Conservation (phyloP, 2,888 invertebrate species). For the Clitarchus hookeri region DNA sequence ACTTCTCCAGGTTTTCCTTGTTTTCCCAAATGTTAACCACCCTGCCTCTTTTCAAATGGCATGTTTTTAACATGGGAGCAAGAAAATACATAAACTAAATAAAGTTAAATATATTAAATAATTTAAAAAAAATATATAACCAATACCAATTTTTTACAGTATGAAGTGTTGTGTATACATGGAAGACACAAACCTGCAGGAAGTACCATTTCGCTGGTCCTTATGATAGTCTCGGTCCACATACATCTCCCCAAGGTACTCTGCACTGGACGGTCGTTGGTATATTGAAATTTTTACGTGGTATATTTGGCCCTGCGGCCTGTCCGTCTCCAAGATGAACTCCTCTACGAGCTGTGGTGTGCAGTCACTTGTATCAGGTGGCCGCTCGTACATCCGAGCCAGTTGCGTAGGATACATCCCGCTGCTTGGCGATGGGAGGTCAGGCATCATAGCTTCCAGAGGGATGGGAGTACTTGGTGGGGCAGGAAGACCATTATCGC, state of each 20-base stretch:
- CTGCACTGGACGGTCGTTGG: slow-evolving; percentile 85
- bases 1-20: too few species aligned
- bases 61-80: too few species aligned
- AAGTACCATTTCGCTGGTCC: slow-evolving; percentile 76
- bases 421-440: slow-evolving; percentile 40
- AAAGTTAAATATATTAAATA: too few species aligned
- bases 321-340: slow-evolving; percentile 85
- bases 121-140: too few species aligned
- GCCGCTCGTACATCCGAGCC: slow-evolving; percentile 64
- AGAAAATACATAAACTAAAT: too few species aligned
- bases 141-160: background rate
- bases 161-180: background rate
- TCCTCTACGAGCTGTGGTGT: slow-evolving; percentile 84
- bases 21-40: too few species aligned
- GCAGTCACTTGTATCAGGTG: slow-evolving; percentile 69
- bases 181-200: slow-evolving; percentile 65
- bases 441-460: slow-evolving; percentile 37
- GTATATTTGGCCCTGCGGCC: slow-evolving; percentile 69
- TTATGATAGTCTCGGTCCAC: slow-evolving; percentile 83
- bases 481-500: slow-evolving; percentile 36
- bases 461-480: slow-evolving; percentile 27
- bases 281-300: slow-evolving; percentile 85
- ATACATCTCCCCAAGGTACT: slow-evolving; percentile 87
- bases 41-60: too few species aligned
- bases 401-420: slow-evolving; percentile 50